Conservation (phyloP, 2,113 vertebrate genomes). For the Dipodomys spectabilis region DNA sequence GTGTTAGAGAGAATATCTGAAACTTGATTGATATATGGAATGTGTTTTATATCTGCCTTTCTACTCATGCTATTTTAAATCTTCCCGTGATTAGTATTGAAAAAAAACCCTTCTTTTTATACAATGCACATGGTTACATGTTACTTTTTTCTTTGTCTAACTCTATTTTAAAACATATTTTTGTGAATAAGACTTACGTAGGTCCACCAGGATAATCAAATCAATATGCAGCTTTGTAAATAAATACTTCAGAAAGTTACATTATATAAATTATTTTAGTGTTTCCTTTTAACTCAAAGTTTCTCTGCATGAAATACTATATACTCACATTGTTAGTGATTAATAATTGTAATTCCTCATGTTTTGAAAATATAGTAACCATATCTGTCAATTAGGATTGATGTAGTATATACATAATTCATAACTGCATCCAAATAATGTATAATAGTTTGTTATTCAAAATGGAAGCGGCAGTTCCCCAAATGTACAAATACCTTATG, state of each 20-base stretch:
- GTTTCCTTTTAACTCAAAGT: conserved; percentile 23
- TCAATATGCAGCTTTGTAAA: neutral
- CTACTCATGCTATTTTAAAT: neutral
- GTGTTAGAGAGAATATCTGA: neutral
- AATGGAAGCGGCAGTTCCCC: neutral
- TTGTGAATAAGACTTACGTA: neutral
- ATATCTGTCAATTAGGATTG: neutral
- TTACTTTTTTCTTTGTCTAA: neutral
- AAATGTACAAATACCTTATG: neutral
- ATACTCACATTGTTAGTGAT: neutral
- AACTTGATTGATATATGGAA: neutral
- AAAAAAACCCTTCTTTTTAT: conserved; percentile 12
- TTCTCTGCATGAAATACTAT: neutral
- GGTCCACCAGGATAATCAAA: neutral
- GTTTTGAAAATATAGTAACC: neutral
- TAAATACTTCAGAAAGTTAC: conserved; percentile 2
- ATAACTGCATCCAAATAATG: neutral
- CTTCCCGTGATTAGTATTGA: neutral
- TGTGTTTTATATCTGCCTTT: neutral
- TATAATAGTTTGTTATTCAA: neutral
- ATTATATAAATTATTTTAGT: conserved; percentile 31
- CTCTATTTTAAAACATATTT: neutral
- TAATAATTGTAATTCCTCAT: neutral
- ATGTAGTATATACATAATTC: neutral
- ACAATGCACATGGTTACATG: neutral